Base-by-base conservation (phyloP, 1,140 invertebrate species). In the Mylabris phalerata region DNA sequence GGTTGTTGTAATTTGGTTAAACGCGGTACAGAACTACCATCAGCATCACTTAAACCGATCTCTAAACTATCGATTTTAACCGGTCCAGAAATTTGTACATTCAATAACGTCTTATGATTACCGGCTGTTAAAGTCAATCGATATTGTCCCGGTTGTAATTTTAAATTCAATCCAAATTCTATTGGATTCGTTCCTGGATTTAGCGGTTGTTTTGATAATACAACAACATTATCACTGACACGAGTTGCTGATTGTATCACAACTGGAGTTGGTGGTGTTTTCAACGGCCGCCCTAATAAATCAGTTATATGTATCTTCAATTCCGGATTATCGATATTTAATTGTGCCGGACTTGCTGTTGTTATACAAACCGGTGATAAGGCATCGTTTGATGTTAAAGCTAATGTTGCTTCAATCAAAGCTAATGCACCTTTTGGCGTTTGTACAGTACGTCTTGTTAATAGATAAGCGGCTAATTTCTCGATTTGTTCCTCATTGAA, bases 401-500 rank as follows among this genome's bases (percentile, higher is more conserved):
- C 72, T 5, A 82, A 80, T n/a, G 95, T 76, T 0, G 89, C 88
- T 57, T 92, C 88, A 2, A 95, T 73, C 19, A 98, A 78, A 54
- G 86, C 80, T 42, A 85, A 84, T 9, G 87, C 89, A 32, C 92
- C 92, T 72, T 90, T 90, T 0, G 87, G 77, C 25, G 89, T 85
- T 71, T 92, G 92, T 3, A 97, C 93, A 48, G 90, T 92, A 65
- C 88, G 85, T 38, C 95, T 82, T n/a, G 88, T 92, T 41, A 96
- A 75, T 63, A 98, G 84, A 78, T 98, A 98, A 72, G 92, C 92
- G 10, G 87, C 85, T 64, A 98, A 89, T 78, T 98, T 98, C 6
- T 91, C 81, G 13, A 85, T 84, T 77, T 97, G 94, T 13, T 88
- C 85, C 64, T 84, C 77, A 24, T 78, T 83, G 32, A 93, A 72